Evolutionary conservation across 2,113 vertebrate genomes (phyloP), one percentile per base, ranked within the genome.

Genomic region (Cyprinodon tularosa): DNA sequence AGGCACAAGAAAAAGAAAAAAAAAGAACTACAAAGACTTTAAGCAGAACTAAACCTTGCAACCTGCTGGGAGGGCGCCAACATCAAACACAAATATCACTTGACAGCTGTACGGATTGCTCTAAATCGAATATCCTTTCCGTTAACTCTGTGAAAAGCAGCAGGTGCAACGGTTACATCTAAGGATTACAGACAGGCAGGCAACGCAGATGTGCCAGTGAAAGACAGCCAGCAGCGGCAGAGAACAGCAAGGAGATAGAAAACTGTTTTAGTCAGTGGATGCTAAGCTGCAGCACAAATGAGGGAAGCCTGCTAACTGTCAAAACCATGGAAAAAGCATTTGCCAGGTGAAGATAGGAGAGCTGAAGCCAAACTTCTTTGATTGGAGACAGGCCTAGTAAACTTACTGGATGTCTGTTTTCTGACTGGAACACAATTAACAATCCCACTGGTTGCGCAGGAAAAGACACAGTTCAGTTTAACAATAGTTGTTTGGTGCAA

Each of bases 321-420:
- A 92, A 87, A 91, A 92, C 91, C 90, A 91, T 94, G 86, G 91
- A 91, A 93, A 93, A 91, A 83, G 89, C 89, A 87, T 81, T 76
- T 80, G 62, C 71, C 85, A 85, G 88, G 81, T 89, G 78, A 86
- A 74, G 77, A 80, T 77, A 79, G 63, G 61, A 84, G 66, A 72
- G 47, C 61, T 62, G 74, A 77, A 88, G 86, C 76, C 39, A 63
- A 83, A 77, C 42, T 62, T 86, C 70, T 82, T 70, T 82, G 76
- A 88, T 81, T 71, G 69, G 74, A 53, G 64, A 66, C 76, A 60
- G 50, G 42, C 74, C 68, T 67, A 29, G 77, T 70, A 48, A 61
- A 76, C 14, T 37, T n/a, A 4, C 22, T 38, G 44, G 9, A 48
- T 62, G 63, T 3, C 76, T 62, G 62, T 71, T 82, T 68, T 69